These are phyloP conservation scores for Eustalomyia histrio DNA, from an alignment of 2,888 invertebrate species.

Conservation along the genomic window DNA sequence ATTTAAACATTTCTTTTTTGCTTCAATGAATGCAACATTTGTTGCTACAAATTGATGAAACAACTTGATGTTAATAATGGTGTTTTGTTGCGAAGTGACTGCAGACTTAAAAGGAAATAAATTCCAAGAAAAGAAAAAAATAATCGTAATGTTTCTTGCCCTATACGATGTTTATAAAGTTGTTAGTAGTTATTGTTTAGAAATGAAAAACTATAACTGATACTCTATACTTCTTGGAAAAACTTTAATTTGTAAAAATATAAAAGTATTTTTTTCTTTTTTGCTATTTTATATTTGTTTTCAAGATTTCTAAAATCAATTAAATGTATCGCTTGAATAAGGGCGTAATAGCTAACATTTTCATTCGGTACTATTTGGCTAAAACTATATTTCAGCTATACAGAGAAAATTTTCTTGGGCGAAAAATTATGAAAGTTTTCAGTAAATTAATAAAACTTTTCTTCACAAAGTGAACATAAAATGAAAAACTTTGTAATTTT, in stretches of 20 bases:
- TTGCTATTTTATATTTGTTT: conserved; percentile 23
- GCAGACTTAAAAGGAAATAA: not conserved
- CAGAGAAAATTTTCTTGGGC: too few relatives aligned
- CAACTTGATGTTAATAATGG: conserved; percentile 1
- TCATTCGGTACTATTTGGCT: too few relatives aligned
- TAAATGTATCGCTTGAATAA: too few relatives aligned
- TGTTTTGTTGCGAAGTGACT: conserved; percentile 19
- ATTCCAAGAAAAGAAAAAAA: not conserved
- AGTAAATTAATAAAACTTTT: too few relatives aligned
- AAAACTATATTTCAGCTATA: too few relatives aligned
- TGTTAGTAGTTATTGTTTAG: not conserved
- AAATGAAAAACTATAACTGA: not conserved
- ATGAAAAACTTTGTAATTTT: too few relatives aligned
- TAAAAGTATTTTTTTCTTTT: conserved; percentile 13
- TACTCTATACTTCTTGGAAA: not conserved
- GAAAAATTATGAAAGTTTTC: too few relatives aligned
- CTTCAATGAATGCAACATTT: conserved; percentile 6
- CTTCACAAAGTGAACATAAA: too few relatives aligned
- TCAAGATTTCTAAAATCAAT: too few relatives aligned
- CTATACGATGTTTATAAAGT: conserved; percentile 27
- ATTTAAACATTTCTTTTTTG: conserved; percentile 19
- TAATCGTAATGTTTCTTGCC: conserved; percentile 17
- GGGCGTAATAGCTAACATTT: too few relatives aligned
- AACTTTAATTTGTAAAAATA: conserved; percentile 36
- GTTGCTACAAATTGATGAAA: not conserved